These are phyloP conservation scores for Caenorhabditis briggsae DNA, from an alignment of 1,140 invertebrate species.

Conservation along the genomic window DNA sequence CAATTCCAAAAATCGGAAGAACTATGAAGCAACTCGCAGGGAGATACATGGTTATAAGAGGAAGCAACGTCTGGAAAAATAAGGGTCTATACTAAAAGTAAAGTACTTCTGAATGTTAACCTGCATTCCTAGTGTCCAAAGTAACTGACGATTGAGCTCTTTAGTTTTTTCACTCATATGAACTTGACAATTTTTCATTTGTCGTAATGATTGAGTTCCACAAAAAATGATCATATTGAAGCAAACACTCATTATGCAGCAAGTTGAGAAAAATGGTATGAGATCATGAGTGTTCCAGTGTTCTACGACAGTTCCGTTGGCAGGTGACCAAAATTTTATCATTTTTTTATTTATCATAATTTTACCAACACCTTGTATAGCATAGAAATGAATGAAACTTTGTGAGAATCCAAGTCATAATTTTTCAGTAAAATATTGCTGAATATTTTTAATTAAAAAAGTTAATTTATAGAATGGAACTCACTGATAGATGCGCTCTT, in stretches of 20 bases:
- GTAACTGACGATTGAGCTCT: constrained; percentile 7
- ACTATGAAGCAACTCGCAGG: background rate
- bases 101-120: background rate
- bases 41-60: background rate
- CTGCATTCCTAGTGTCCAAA: constrained; percentile 34
- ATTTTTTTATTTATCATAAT: too few species aligned
- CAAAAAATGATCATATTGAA: background rate
- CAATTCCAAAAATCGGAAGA: background rate
- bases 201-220: background rate
- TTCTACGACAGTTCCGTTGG: background rate
- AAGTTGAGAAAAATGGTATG: background rate
- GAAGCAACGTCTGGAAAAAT: background rate
- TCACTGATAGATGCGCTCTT: background rate
- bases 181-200: background rate
- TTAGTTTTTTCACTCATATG: constrained; percentile 10
- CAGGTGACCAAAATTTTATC: background rate
- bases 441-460: background rate
- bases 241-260: background rate
- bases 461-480: background rate
- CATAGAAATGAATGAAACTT: constrained; percentile 21
- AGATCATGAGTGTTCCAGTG: background rate
- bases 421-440: background rate
- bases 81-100: background rate
- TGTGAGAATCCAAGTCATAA: background rate
- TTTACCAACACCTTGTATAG: background rate